Conservation (phyloP, 2,797 vertebrate genomes). For the Sandelia bainsii region DNA sequence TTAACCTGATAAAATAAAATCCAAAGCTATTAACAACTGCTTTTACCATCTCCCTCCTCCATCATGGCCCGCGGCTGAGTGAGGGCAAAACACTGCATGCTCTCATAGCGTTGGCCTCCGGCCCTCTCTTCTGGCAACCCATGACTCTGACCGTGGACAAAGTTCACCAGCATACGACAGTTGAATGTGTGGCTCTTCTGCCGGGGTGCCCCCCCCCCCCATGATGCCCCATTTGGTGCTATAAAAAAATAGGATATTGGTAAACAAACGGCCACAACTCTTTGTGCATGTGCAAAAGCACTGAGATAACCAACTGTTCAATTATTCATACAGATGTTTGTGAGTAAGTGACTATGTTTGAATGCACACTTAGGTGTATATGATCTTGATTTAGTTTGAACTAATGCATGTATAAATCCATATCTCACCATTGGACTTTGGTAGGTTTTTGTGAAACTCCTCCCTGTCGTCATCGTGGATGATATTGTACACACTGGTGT, state of each 20-base stretch:
- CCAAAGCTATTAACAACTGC: neutral
- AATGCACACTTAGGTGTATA: neutral
- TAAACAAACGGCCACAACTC: neutral
- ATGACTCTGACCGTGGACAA: slow-evolving; percentile 80
- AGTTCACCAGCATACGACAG: slow-evolving; percentile 96
- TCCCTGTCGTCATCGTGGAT: slow-evolving; percentile 96
- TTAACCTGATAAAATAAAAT: neutral
- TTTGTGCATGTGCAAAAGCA: neutral
- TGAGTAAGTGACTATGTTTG: neutral
- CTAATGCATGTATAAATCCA: neutral
- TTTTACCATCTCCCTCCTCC: slow-evolving; percentile 96
- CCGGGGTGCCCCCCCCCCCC: slow-evolving; percentile 91
- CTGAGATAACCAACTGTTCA: neutral
- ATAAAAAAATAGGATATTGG: neutral
- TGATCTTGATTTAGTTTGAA: neutral
- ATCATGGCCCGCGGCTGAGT: slow-evolving; percentile 98
- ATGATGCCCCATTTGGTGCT: slow-evolving; percentile 91
- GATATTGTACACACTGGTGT: slow-evolving; percentile 95
- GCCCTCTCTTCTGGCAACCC: slow-evolving; percentile 89
- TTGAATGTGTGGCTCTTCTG: slow-evolving; percentile 98
- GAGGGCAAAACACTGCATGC: slow-evolving; percentile 98
- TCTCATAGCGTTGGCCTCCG: slow-evolving; percentile 91
- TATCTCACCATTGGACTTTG: slow-evolving; percentile 91
- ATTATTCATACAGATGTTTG: neutral
- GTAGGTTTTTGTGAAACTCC: slow-evolving; percentile 96